Evolutionary conservation across 2,888 invertebrate genomes (phyloP).

Genomic region (Drosophila longiperda): DNA sequence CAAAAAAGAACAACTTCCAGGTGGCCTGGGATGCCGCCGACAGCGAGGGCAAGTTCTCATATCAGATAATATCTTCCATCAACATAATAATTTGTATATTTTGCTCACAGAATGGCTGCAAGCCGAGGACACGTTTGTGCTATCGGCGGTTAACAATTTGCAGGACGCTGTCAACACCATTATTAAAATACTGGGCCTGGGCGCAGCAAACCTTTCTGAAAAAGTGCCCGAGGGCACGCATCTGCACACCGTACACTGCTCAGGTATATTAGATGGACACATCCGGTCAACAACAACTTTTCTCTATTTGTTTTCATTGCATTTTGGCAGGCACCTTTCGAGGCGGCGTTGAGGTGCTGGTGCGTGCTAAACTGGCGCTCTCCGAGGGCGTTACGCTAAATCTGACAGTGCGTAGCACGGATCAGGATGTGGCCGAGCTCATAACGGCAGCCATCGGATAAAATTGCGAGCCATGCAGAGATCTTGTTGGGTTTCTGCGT

Average conservation of each 20-base stretch:
- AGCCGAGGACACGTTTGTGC: slow-evolving; percentile 96
- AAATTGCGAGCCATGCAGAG: slow-evolving; percentile 68
- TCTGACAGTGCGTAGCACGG: slow-evolving; percentile 93
- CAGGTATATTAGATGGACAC: slow-evolving; percentile 86
- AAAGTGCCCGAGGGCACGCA: slow-evolving; percentile 93
- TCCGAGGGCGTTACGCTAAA: slow-evolving; percentile 96
- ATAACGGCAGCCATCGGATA: slow-evolving; percentile 94
- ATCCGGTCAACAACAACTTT: neutral
- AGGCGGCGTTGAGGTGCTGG: slow-evolving; percentile 95
- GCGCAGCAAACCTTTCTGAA: slow-evolving; percentile 93
- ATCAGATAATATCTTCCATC: neutral
- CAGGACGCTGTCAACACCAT: slow-evolving; percentile 94
- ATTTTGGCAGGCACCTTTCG: slow-evolving; percentile 90
- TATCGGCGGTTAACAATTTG: slow-evolving; percentile 91
- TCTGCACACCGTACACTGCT: slow-evolving; percentile 91
- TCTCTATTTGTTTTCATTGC: neutral
- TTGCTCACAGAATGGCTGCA: slow-evolving; percentile 86
- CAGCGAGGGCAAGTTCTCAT: slow-evolving; percentile 84
- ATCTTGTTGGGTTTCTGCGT: slow-evolving; percentile 64
- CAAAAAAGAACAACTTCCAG: slow-evolving; percentile 91
- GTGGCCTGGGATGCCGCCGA: slow-evolving; percentile 92
- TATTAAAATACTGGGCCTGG: slow-evolving; percentile 92
- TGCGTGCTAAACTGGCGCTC: slow-evolving; percentile 92
- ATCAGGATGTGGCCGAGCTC: slow-evolving; percentile 94
- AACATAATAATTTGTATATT: neutral